phyloP scores from a whole-genome alignment of 2,888 invertebrate genomes.

The Melitaea athalia region DNA sequence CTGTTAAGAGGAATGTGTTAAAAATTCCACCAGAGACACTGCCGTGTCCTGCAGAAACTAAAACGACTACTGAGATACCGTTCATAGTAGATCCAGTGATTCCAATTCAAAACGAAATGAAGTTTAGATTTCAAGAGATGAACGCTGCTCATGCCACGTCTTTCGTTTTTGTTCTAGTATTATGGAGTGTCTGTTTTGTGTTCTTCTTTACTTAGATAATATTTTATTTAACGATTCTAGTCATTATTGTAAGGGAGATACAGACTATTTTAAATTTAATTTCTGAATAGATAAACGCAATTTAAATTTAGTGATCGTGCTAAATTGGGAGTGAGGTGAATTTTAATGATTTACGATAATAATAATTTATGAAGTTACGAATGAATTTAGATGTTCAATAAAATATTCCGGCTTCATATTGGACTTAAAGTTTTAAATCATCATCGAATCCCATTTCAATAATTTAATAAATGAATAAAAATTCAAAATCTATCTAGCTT shows the following conservation, averaged over 20 bases:
- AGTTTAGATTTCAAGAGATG: slow-evolving; percentile 69
- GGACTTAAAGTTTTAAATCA: neutral
- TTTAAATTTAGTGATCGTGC: slow-evolving; percentile 34
- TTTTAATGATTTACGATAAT: neutral
- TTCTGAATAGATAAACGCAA: slow-evolving; percentile 34
- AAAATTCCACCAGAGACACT: slow-evolving; percentile 71
- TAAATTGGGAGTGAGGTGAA: slow-evolving; percentile 6
- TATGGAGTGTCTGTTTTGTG: slow-evolving; percentile 62
- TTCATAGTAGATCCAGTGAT: slow-evolving; percentile 68
- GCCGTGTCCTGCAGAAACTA: slow-evolving; percentile 67
- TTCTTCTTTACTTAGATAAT: slow-evolving; percentile 68
- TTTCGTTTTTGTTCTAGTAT: slow-evolving; percentile 46
- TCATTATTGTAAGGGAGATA: slow-evolving; percentile 50
- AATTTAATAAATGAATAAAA: neutral
- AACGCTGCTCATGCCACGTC: slow-evolving; percentile 51
- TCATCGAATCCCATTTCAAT: too few relatives aligned
- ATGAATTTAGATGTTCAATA: neutral
- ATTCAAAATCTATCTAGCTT: too few relatives aligned
- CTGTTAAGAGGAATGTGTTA: slow-evolving; percentile 65
- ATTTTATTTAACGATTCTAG: slow-evolving; percentile 31
- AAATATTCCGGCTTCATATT: too few relatives aligned
- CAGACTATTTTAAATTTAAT: slow-evolving; percentile 55
- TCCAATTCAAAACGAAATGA: slow-evolving; percentile 77
- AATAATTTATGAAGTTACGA: neutral
- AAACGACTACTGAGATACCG: slow-evolving; percentile 64